Evolutionary conservation across 1,140 invertebrate genomes (phyloP), one percentile per base, ranked within the genome.

Genomic region (Drosophila nannoptera): DNA sequence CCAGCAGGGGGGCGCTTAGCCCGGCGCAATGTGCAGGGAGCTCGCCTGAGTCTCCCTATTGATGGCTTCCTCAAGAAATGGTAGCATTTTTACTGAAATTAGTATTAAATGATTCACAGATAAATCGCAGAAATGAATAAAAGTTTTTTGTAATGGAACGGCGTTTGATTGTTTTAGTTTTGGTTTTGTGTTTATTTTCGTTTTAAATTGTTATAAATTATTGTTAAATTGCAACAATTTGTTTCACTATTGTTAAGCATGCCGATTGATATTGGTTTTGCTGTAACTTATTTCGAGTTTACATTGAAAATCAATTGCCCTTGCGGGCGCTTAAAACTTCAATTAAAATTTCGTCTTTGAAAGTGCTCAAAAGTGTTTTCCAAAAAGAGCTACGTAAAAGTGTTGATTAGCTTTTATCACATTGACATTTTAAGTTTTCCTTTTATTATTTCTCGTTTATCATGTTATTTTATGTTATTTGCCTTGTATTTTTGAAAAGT

Each of bases 371-470:
- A 58, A 78, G 54, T 70, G 68, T 70, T 67, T 75, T 80, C 77
- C 50, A 80, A 78, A 80, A 80, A 73, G 75, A 73, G 54, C 71
- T 64, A 83, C 78, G 72, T 82, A 62, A 83, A 83, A 83, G 75
- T 78, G 81, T 84, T 78, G 69, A 67, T 80, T 84, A 81, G 71
- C 55, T 73, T 75, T 78, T 84, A 82, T 82, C 78, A 82, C 78
- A 82, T 83, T 83, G 78, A 82, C 78, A 75, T 83, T 70, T 66
- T 59, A 68, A 50, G 50, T 68, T 65, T 62, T 72, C 60, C 49
- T 58, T 55, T 16, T 77, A 22, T 69, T 33, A 70, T 75, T 43
- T 59, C 36, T 59, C 3, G 29, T 66, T 32, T 5, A 45, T 59
- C 67, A n/a, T 50, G 22, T 35, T 61, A 43, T 71, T 38, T 77